These are phyloP conservation scores for Xylocampa areola DNA, from an alignment of 2,888 invertebrate genomes.

Conservation along the genomic window DNA sequence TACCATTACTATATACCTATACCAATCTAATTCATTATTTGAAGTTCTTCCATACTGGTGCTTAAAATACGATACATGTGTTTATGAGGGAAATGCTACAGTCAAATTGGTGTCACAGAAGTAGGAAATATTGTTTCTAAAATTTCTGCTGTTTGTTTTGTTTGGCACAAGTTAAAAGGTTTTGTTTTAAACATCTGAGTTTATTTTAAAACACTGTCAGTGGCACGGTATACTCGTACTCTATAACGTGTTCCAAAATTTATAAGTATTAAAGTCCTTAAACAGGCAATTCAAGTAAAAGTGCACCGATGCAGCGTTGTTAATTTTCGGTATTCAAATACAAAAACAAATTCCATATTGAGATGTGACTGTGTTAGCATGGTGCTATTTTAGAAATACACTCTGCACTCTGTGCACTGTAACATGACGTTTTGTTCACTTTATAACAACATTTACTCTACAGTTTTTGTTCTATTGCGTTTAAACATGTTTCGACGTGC, in stretches of 20 bases:
- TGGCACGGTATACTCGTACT: neutral
- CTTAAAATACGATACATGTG: neutral
- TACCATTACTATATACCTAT: too few relatives aligned
- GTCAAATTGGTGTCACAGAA: constrained; percentile 15
- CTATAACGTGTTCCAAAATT: neutral
- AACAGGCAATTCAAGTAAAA: neutral
- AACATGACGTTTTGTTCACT: constrained; percentile 53
- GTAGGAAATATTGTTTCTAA: constrained; percentile 16
- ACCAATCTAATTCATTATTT: too few relatives aligned
- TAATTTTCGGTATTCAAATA: constrained; percentile 49
- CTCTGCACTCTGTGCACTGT: constrained; percentile 49
- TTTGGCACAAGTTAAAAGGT: constrained; percentile 9
- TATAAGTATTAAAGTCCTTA: constrained; percentile 4
- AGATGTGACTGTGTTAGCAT: constrained; percentile 42
- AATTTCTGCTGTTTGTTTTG: constrained; percentile 12
- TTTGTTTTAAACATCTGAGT: neutral
- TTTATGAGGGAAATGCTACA: neutral
- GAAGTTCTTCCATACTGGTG: neutral
- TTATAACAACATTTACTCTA: constrained; percentile 55
- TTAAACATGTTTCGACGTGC: constrained; percentile 60
- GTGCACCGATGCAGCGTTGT: constrained; percentile 12
- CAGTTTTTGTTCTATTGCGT: constrained; percentile 48
- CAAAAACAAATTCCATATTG: constrained; percentile 48
- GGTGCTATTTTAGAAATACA: constrained; percentile 61
- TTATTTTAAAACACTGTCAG: neutral